Conservation (phyloP, 1,140 invertebrate species). For the Hycleus cichorii region DNA sequence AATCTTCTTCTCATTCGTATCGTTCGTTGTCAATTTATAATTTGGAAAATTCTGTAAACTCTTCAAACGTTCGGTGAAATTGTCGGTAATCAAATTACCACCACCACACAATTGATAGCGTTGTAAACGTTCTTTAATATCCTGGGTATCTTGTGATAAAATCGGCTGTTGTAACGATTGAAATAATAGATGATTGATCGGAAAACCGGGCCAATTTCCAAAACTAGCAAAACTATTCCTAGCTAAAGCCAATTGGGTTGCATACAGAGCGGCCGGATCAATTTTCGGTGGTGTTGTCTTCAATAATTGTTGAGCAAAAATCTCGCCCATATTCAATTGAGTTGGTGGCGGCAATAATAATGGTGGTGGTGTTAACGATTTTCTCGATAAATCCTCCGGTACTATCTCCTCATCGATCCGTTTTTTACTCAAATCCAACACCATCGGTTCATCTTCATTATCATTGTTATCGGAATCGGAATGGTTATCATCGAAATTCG, state of each 20-base stretch:
- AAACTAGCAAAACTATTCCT: conserved; percentile 42
- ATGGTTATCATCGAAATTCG: conserved; percentile 35
- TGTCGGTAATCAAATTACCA: conserved; percentile 56
- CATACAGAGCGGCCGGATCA: conserved; percentile 49
- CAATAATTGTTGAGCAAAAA: conserved; percentile 53
- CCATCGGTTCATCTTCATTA: conserved; percentile 57
- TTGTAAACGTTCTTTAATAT: conserved; percentile 56
- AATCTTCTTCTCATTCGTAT: conserved; percentile 15
- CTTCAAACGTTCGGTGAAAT: conserved; percentile 29
- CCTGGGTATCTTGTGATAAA: conserved; percentile 50
- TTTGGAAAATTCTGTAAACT: conserved; percentile 17
- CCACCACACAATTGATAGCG: conserved; percentile 56
- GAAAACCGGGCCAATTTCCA: conserved; percentile 42
- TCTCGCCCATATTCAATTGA: conserved; percentile 44
- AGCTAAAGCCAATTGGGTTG: conserved; percentile 48
- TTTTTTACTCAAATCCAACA: conserved; percentile 82
- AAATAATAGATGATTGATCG: conserved; percentile 49
- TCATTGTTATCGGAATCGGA: conserved; percentile 37
- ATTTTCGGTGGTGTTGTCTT: conserved; percentile 48
- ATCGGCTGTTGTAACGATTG: conserved; percentile 42
- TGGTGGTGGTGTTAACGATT: conserved; percentile 25
- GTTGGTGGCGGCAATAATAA: conserved; percentile 22
- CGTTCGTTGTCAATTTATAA: conserved; percentile 5
- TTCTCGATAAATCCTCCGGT: conserved; percentile 42
- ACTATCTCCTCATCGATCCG: conserved; percentile 40